Conservation (phyloP, 2,888 invertebrate species). For the Pristionchus fissidentatus region DNA sequence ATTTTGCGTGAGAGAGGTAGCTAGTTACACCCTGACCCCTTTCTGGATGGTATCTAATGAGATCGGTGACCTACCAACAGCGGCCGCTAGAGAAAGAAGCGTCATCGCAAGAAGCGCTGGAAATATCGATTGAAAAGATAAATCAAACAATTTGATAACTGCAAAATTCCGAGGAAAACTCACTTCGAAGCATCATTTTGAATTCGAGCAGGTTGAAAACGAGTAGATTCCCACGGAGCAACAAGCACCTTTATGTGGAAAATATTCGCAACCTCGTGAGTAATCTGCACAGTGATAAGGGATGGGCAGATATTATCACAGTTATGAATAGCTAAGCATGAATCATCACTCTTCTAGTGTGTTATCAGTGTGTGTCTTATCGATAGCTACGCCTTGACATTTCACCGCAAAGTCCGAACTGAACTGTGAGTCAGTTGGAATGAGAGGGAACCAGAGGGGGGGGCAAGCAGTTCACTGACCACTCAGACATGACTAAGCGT, state of each 20-base stretch:
- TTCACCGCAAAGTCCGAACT: too few species aligned
- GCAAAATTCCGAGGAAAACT: background rate
- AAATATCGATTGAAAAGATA: background rate
- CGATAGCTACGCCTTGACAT: too few species aligned
- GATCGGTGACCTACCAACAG: too few species aligned
- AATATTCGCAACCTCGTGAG: background rate
- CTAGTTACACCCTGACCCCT: too few species aligned
- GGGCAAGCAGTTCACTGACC: too few species aligned
- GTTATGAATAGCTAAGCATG: background rate
- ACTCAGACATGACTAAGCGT: too few species aligned
- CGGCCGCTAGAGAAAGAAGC: background rate
- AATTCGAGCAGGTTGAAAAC: background rate
- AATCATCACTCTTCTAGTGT: too few species aligned
- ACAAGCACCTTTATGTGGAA: background rate
- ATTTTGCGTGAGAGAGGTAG: too few species aligned
- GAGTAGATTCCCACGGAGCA: background rate
- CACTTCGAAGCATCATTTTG: background rate
- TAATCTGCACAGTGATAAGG: slow-evolving; percentile 10
- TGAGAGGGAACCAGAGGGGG: too few species aligned
- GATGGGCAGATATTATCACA: background rate
- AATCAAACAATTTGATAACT: background rate
- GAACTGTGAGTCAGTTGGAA: too few species aligned
- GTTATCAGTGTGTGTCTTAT: too few species aligned
- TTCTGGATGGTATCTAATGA: too few species aligned
- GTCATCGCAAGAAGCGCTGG: background rate